Percentiles rank a stretch among this genome's conserved stretches.
Conservation (phyloP, 2,888 invertebrate genomes). For the Coremacera marginata region DNA sequence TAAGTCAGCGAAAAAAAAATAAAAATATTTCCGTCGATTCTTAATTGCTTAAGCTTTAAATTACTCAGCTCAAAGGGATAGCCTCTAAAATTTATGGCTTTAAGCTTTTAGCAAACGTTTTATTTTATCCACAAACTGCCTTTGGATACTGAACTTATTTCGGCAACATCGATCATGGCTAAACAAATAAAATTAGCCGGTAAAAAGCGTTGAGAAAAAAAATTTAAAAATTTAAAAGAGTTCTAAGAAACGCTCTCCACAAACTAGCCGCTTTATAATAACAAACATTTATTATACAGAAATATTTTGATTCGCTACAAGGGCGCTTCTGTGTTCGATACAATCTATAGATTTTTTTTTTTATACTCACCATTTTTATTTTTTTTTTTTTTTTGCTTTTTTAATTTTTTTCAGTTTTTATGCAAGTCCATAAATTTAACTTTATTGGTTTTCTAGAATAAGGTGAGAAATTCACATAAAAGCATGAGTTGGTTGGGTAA, state of each 20-base stretch:
- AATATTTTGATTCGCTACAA: background rate
- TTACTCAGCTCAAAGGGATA: no score
- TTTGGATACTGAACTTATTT: background rate
- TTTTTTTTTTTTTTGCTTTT: background rate
- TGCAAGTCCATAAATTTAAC: constrained; percentile 28
- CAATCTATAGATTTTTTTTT: background rate
- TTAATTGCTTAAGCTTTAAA: no score
- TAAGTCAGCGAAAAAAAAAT: no score
- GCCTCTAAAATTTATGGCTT: no score
- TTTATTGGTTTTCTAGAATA: constrained; percentile 29
- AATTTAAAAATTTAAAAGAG: background rate
- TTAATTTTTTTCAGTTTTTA: background rate
- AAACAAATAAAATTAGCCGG: background rate
- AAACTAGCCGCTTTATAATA: background rate
- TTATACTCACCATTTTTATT: no score
- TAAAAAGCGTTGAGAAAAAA: background rate
- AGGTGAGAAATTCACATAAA: constrained; percentile 25
- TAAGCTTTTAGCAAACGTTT: no score
- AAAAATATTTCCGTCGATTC: no score
- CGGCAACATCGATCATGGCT: constrained; percentile 7
- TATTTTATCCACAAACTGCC: no score
- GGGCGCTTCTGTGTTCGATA: constrained; percentile 20
- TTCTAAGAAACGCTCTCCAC: background rate
- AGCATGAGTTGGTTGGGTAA: constrained; percentile 7
- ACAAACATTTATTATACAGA: background rate